These are phyloP conservation scores for Glareola pratincola DNA, from an alignment of 2,113 vertebrate species.

Conservation along the genomic window DNA sequence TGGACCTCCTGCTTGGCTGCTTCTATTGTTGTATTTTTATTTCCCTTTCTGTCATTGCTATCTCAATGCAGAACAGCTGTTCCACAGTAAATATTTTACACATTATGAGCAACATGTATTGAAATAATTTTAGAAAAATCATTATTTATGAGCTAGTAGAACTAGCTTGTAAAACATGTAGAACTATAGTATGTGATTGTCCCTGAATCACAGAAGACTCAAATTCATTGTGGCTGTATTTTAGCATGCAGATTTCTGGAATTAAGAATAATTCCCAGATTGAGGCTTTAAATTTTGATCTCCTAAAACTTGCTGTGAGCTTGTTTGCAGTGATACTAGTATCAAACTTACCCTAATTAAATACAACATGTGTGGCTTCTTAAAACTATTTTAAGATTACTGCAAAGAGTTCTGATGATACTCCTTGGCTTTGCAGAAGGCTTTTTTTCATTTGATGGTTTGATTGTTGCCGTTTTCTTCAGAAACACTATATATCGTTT, in stretches of 20 bases:
- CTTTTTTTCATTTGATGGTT: neutral
- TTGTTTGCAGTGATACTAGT: neutral
- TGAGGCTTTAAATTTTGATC: neutral
- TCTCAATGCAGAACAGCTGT: neutral
- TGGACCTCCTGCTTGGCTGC: neutral
- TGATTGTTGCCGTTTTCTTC: conserved; percentile 26
- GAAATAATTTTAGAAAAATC: neutral
- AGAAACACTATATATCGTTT: neutral
- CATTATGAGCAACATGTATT: neutral
- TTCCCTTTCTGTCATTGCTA: neutral
- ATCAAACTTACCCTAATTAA: neutral
- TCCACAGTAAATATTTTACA: neutral
- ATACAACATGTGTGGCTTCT: neutral
- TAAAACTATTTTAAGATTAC: neutral
- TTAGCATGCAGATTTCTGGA: neutral
- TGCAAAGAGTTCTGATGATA: conserved; percentile 13
- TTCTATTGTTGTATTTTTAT: neutral
- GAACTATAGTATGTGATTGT: neutral
- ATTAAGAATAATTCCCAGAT: neutral
- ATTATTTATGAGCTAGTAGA: neutral
- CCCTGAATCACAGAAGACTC: neutral
- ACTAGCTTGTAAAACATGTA: too few relatives aligned
- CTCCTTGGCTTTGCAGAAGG: conserved; percentile 12
- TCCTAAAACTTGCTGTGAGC: neutral
- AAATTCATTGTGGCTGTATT: neutral